A percentile compares a stretch with the other conserved stretches of the same genome.
Conservation (phyloP, 2,797 vertebrate genomes). For the Anguilla marmorata region DNA sequence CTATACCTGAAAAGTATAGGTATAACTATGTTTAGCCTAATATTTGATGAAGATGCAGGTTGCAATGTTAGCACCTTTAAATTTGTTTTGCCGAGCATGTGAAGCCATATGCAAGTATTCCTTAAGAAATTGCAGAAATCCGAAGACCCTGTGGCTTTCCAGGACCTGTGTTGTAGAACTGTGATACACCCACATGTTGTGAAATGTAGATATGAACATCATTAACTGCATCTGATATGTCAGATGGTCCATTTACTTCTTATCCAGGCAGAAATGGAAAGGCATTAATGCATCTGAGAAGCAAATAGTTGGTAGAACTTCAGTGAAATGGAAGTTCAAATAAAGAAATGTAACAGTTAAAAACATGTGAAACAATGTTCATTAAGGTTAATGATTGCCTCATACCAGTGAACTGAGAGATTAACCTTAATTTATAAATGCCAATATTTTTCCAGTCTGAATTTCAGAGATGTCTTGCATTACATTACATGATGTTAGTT, state of each 20-base stretch:
- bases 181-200: too few species aligned
- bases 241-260: neutral
- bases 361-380: too few species aligned
- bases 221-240: neutral
- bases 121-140: too few species aligned
- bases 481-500: neutral
- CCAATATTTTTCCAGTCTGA: neutral
- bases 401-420: neutral
- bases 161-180: too few species aligned
- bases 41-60: neutral
- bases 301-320: neutral
- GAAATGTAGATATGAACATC: too few species aligned
- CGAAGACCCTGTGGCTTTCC: too few species aligned
- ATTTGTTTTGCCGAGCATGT: too few species aligned
- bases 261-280: neutral
- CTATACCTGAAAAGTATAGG: neutral
- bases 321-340: neutral
- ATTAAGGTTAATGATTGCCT: neutral
- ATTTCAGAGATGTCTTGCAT: neutral
- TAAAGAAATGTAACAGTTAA: too few species aligned
- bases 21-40: neutral
- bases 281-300: neutral
- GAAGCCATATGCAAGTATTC: too few species aligned
- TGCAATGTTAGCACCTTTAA: neutral
- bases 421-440: neutral